A percentile compares a stretch with the other conserved stretches of the same genome.
These are phyloP conservation scores for Aleiodes leptofemur DNA, from an alignment of 2,888 invertebrate genomes.

Conservation along the genomic window DNA sequence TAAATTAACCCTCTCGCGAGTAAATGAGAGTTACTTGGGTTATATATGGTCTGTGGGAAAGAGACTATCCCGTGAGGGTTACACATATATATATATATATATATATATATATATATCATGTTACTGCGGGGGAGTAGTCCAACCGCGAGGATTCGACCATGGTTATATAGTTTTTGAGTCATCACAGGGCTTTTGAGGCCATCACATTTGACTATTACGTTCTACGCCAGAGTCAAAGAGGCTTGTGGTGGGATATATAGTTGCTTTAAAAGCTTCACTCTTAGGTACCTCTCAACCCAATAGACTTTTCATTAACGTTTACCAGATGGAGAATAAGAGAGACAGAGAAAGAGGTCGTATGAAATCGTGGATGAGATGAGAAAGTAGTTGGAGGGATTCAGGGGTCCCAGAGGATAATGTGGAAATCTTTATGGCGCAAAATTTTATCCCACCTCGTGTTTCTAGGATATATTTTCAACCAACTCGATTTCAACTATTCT, in stretches of 20 bases:
- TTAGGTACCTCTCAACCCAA: constrained; percentile 9
- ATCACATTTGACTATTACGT: constrained; percentile 24
- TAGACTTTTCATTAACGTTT: constrained; percentile 23
- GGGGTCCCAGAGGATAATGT: constrained; percentile 11
- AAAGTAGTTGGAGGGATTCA: constrained; percentile 9
- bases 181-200: constrained; percentile 27
- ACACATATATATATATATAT: too few species aligned
- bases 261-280: constrained; percentile 4
- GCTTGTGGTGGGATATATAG: background rate
- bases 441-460: constrained; percentile 2
- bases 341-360: constrained; percentile 3
- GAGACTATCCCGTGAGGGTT: constrained; percentile 2
- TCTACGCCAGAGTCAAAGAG: background rate
- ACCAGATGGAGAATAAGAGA: background rate
- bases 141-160: constrained; percentile 8
- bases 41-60: constrained; percentile 7
- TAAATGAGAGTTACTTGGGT: background rate
- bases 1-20: background rate
- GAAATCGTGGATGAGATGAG: background rate
- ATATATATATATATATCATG: background rate
- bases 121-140: background rate
- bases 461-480: background rate
- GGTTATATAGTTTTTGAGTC: constrained; percentile 10
- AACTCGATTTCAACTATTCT: constrained; percentile 10
- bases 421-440: background rate